phyloP scores from a whole-genome alignment of 2,888 invertebrate genomes.

The Psococerastis gibbosa region DNA sequence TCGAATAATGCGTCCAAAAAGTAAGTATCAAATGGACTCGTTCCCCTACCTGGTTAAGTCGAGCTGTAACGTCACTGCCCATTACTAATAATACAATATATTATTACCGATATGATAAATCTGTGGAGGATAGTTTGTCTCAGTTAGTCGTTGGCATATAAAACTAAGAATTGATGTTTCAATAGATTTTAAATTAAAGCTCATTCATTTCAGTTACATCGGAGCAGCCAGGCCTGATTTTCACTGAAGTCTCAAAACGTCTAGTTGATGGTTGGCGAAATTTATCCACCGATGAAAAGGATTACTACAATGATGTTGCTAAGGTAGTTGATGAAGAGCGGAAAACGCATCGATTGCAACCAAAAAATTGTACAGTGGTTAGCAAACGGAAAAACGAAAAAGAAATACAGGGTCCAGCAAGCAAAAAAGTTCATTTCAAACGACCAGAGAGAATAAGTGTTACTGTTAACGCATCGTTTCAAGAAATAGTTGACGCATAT shows the following conservation, averaged over 20 bases:
- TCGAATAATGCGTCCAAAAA: constrained; percentile 22
- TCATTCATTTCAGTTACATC: constrained; percentile 16
- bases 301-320: constrained; percentile 22
- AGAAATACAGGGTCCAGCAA: background rate
- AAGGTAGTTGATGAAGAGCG: constrained; percentile 17
- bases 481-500: background rate
- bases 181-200: constrained; percentile 8
- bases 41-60: no score
- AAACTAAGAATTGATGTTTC: no score
- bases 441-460: background rate
- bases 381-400: no score
- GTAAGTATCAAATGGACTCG: no score
- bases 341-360: no score
- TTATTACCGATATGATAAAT: no score
- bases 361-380: no score
- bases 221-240: constrained; percentile 20
- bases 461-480: background rate
- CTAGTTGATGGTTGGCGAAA: constrained; percentile 25
- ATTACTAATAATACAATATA: no score
- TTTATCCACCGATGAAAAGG: constrained; percentile 24
- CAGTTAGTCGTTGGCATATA: no score
- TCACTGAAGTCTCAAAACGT: constrained; percentile 24
- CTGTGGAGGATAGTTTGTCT: no score
- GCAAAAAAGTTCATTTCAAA: no score
- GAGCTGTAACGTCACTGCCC: no score